These are phyloP conservation scores for Protaetia brevitarsis DNA, from an alignment of 1,140 invertebrate species.

Conservation along the genomic window DNA sequence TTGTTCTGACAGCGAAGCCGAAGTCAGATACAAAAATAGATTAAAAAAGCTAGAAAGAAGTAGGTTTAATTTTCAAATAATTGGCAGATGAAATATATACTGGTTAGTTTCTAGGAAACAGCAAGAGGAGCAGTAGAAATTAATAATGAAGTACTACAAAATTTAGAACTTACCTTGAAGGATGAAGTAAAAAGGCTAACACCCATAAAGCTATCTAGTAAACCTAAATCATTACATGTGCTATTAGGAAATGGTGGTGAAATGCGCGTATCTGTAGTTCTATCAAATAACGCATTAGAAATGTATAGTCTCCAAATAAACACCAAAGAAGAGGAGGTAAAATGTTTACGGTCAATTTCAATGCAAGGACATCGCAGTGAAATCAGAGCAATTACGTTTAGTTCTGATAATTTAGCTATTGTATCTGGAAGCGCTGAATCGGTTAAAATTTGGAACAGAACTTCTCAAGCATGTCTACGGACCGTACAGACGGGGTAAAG, in stretches of 20 bases:
- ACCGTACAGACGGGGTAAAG: conserved; percentile 66
- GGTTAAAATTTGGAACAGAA: conserved; percentile 91
- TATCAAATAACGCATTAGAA: conserved; percentile 68
- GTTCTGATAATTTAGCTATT: conserved; percentile 84
- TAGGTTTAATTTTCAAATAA: conserved; percentile 49
- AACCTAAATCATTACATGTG: conserved; percentile 68
- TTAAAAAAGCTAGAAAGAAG: conserved; percentile 71
- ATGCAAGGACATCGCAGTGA: conserved; percentile 84
- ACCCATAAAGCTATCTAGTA: conserved; percentile 62
- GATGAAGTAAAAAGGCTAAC: conserved; percentile 75
- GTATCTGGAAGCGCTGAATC: conserved; percentile 81
- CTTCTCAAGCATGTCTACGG: conserved; percentile 76
- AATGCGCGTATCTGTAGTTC: conserved; percentile 61
- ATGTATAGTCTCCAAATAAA: conserved; percentile 58
- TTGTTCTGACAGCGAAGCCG: conserved; percentile 70
- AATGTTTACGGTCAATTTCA: conserved; percentile 48
- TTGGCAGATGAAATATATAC: conserved; percentile 29
- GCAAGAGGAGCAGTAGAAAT: conserved; percentile 42
- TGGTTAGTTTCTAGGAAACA: conserved; percentile 23
- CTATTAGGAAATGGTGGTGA: conserved; percentile 65
- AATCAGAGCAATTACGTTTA: conserved; percentile 82
- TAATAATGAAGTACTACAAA: conserved; percentile 19
- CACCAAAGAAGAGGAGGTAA: conserved; percentile 55
- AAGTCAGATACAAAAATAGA: conserved; percentile 67
- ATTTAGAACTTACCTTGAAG: conserved; percentile 52